A percentile compares a stretch with the other conserved stretches of the same genome.
These are phyloP conservation scores for Myotis findleyi DNA, from an alignment of 2,797 vertebrate genomes.

Conservation along the genomic window DNA sequence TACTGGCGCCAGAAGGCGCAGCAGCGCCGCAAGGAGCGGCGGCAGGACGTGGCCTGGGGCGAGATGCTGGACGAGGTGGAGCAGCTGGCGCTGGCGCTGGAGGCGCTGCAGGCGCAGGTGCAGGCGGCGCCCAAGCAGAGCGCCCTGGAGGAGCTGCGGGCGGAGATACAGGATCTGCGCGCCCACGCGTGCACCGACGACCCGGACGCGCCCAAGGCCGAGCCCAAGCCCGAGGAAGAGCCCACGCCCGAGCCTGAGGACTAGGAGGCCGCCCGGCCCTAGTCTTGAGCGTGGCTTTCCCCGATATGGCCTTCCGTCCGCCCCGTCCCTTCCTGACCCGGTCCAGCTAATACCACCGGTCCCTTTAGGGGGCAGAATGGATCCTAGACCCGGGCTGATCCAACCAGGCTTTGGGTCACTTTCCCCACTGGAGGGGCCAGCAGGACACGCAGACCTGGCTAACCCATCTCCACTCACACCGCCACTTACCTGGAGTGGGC, in stretches of 20 bases:
- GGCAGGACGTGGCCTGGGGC: conserved; percentile 85
- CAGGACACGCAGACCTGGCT: background rate
- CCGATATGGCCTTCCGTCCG: background rate
- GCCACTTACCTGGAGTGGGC: background rate
- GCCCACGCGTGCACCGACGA: background rate
- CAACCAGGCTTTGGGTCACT: background rate
- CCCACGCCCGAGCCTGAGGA: background rate
- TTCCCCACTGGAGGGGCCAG: background rate
- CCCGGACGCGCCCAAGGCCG: background rate
- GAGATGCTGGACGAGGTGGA: conserved; percentile 87
- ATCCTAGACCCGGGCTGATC: background rate
- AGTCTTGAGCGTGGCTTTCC: background rate
- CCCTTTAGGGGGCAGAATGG: background rate
- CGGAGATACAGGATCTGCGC: conserved; percentile 76
- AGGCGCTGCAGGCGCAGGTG: conserved; percentile 89
- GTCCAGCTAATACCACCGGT: background rate
- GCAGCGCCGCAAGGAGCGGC: conserved; percentile 87
- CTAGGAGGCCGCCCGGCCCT: background rate
- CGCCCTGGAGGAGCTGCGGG: conserved; percentile 89
- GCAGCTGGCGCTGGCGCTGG: conserved; percentile 87
- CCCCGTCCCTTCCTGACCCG: background rate
- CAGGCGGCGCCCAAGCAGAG: conserved; percentile 68
- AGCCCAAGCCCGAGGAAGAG: background rate
- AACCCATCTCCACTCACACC: background rate
- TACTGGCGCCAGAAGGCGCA: conserved; percentile 91